A percentile compares a stretch with the other conserved stretches of the same genome.
Evolutionary conservation across 2,113 vertebrate genomes (phyloP).

Genomic region (Lagopus leucura): DNA sequence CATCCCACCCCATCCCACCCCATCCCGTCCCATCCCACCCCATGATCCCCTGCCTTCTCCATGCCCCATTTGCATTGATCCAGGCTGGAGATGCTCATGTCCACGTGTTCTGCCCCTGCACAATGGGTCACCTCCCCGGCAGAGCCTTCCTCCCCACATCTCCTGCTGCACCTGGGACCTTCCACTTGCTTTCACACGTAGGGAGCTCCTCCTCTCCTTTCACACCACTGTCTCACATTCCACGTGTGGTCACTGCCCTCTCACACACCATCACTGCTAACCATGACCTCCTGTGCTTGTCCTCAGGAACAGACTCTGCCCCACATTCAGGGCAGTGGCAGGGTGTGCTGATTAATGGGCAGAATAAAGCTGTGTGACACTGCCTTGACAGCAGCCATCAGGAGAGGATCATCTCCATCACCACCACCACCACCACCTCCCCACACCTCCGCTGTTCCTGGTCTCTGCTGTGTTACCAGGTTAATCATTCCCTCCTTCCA

Average conservation of each 20-base stretch:
- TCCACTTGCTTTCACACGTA: neutral
- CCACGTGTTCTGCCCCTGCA: neutral
- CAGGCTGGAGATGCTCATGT: neutral
- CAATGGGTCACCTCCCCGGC: neutral
- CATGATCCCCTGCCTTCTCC: too few relatives aligned
- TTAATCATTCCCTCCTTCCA: neutral
- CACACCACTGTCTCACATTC: accelerated
- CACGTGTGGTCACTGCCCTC: accelerated
- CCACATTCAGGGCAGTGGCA: neutral
- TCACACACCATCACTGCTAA: neutral
- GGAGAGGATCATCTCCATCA: neutral
- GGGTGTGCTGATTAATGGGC: neutral
- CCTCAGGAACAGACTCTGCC: neutral
- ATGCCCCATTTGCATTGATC: neutral
- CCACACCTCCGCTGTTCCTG: accelerated
- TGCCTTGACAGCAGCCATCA: accelerated
- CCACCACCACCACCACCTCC: too few relatives aligned
- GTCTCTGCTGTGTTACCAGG: neutral
- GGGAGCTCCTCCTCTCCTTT: neutral
- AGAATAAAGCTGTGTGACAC: neutral
- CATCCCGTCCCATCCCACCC: too few relatives aligned
- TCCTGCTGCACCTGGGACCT: neutral
- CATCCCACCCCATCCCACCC: too few relatives aligned
- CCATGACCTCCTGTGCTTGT: accelerated
- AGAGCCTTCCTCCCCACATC: neutral